Conservation (phyloP, 2,797 vertebrate species). For the Chelon labrosus region DNA sequence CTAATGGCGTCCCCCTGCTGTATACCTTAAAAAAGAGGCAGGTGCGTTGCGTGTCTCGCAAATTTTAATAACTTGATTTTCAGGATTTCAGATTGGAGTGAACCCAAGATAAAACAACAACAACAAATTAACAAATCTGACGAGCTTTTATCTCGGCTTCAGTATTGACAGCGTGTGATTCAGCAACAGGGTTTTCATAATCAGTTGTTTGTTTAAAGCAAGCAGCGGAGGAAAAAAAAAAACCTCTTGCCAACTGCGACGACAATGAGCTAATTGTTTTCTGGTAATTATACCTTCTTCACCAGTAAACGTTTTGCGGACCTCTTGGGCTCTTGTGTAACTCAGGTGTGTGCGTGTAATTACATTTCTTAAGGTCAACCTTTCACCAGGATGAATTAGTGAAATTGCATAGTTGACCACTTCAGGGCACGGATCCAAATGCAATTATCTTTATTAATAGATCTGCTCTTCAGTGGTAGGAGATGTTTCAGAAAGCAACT, state of each 20-base stretch:
- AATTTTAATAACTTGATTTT: constrained; percentile 39
- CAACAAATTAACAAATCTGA: constrained; percentile 15
- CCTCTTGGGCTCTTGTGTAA: constrained; percentile 84
- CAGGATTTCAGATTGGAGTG: constrained; percentile 1
- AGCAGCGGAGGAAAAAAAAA: constrained; percentile 66
- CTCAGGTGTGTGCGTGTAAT: constrained; percentile 88
- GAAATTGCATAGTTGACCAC: constrained; percentile 90
- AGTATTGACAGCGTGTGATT: constrained; percentile 32
- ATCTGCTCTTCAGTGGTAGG: constrained; percentile 76
- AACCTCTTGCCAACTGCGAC: constrained; percentile 60
- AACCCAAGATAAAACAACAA: constrained; percentile 1
- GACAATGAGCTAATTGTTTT: constrained; percentile 85
- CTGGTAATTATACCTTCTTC: constrained; percentile 86
- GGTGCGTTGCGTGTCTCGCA: constrained; percentile 37
- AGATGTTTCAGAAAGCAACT: constrained; percentile 68
- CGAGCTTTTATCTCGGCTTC: constrained; percentile 19
- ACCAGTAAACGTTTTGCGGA: constrained; percentile 82
- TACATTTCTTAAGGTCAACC: constrained; percentile 90
- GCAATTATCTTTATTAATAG: constrained; percentile 89
- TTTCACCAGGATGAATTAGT: constrained; percentile 90
- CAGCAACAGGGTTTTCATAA: constrained; percentile 36
- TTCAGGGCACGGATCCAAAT: constrained; percentile 85
- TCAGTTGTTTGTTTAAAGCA: constrained; percentile 75
- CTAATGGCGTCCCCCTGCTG: constrained; percentile 72
- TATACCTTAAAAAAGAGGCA: constrained; percentile 58